phyloP scores from a whole-genome alignment of 2,888 invertebrate species.

The Leucozona laternaria region DNA sequence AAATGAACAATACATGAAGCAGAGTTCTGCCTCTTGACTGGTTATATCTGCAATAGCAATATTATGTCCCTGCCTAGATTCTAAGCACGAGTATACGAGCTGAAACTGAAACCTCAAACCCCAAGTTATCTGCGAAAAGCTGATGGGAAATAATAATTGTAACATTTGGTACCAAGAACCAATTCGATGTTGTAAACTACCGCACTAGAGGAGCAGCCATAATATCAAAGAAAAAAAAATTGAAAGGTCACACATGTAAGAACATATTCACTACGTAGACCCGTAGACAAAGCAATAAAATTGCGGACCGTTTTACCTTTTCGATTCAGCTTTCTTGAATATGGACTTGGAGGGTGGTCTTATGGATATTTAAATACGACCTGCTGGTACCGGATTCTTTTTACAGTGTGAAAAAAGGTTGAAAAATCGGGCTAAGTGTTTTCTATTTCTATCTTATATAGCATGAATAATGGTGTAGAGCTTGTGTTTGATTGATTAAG shows the following conservation, averaged over 20 bases:
- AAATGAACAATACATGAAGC: slow-evolving; percentile 36
- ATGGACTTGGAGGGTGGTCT: not conserved
- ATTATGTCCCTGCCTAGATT: not conserved
- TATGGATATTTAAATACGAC: slow-evolving; percentile 48
- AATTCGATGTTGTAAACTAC: slow-evolving; percentile 61
- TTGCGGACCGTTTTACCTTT: slow-evolving; percentile 37
- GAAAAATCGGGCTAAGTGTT: slow-evolving; percentile 7
- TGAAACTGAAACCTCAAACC: not conserved
- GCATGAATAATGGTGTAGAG: slow-evolving; percentile 23
- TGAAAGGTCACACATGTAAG: slow-evolving; percentile 71
- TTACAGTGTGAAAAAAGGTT: not conserved
- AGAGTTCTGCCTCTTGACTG: not conserved
- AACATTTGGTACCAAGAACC: slow-evolving; percentile 72
- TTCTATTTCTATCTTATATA: not conserved
- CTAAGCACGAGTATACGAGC: slow-evolving; percentile 3
- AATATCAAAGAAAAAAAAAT: slow-evolving; percentile 36
- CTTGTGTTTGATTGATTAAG: slow-evolving; percentile 55
- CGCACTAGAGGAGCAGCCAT: not conserved
- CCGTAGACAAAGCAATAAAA: slow-evolving; percentile 52
- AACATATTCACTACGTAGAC: slow-evolving; percentile 46
- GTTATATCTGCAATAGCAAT: not conserved
- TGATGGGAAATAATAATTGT: slow-evolving; percentile 55
- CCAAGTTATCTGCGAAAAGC: slow-evolving; percentile 50
- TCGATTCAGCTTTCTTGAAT: slow-evolving; percentile 7
- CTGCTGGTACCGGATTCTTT: slow-evolving; percentile 1